Conservation (phyloP, 2,113 vertebrate species). For the Malurus cyaneus region DNA sequence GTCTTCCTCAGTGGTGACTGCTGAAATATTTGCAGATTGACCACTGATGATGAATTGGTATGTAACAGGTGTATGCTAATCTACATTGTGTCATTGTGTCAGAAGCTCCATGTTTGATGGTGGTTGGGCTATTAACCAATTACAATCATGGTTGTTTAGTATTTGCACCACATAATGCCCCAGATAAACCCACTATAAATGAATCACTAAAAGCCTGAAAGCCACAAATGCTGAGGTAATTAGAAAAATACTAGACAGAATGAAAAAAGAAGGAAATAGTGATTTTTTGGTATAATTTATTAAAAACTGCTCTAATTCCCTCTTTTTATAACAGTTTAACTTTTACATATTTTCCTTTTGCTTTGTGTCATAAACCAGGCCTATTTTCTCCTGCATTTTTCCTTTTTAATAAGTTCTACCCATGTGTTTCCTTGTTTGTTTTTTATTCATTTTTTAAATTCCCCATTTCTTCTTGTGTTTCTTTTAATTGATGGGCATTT, state of each 20-base stretch:
- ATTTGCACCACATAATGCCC: background rate
- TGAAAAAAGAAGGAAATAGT: background rate
- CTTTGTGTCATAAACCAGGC: background rate
- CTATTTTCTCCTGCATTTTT: background rate
- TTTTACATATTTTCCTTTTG: background rate
- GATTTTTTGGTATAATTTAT: background rate
- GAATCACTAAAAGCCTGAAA: background rate
- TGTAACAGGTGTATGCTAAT: background rate
- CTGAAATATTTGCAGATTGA: slow-evolving; percentile 30
- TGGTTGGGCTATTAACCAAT: background rate
- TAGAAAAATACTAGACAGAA: background rate
- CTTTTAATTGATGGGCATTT: background rate
- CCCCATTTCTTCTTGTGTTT: background rate
- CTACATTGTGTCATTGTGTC: background rate
- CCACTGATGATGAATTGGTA: slow-evolving; percentile 19
- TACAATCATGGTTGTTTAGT: background rate
- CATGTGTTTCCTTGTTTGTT: background rate
- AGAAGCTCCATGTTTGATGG: background rate
- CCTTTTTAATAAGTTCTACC: background rate
- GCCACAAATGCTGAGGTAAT: background rate
- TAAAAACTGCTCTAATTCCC: background rate
- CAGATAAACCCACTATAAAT: background rate
- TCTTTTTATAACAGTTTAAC: background rate
- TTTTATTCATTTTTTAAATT: background rate
- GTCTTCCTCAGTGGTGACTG: slow-evolving; percentile 3